Evolutionary conservation across 2,797 vertebrate species (phyloP).

Genomic region (Urocyon cinereoargenteus): DNA sequence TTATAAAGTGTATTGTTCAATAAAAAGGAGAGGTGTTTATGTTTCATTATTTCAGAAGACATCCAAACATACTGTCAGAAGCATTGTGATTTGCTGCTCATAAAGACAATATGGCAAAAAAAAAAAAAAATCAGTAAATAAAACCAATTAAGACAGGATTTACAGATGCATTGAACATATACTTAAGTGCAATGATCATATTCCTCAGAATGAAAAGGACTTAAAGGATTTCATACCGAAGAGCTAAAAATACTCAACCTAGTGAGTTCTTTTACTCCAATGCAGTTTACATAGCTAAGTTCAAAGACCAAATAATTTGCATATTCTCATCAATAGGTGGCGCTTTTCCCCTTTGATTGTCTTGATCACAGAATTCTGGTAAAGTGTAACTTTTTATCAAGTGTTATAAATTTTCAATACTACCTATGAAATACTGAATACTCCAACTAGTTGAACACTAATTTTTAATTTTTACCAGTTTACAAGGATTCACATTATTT

Average conservation of each 20-base stretch:
- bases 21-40: not conserved
- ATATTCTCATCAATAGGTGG: constrained; percentile 86
- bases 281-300: not conserved
- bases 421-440: not conserved
- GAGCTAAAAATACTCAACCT: not conserved
- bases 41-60: constrained; percentile 39
- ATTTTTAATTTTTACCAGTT: not conserved
- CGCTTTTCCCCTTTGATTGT: constrained; percentile 86
- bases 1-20: constrained; percentile 5
- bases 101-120: constrained; percentile 28
- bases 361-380: fast-evolving
- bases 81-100: not conserved
- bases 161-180: not conserved
- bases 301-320: not conserved
- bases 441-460: not conserved
- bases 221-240: not conserved
- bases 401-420: constrained; percentile 35
- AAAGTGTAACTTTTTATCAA: not conserved
- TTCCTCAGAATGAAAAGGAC: not conserved
- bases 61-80: constrained; percentile 25
- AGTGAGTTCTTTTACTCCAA: not conserved
- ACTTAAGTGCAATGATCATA: constrained; percentile 2
- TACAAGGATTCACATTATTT: not conserved
- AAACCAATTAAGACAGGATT: not conserved
- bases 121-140: not conserved